A percentile compares a stretch with the other conserved stretches of the same genome.
Evolutionary conservation across 1,140 invertebrate genomes (phyloP).

Genomic region (Epicauta chinensis): DNA sequence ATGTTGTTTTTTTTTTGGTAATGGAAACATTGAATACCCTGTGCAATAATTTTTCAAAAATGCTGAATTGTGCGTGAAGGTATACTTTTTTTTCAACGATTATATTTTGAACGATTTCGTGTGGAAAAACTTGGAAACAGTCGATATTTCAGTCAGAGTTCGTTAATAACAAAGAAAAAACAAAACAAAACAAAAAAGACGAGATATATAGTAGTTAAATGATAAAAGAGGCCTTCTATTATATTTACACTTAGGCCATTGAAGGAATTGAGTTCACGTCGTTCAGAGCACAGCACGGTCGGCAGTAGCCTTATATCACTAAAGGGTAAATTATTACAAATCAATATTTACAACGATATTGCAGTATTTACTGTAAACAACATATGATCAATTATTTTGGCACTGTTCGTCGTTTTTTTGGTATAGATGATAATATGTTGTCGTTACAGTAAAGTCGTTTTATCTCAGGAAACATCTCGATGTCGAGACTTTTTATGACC

Average conservation of each 20-base stretch:
- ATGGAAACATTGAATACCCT: too few relatives aligned
- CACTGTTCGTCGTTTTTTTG: neutral
- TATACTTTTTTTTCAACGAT: too few relatives aligned
- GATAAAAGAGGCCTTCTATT: neutral
- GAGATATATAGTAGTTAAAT: neutral
- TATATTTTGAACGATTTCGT: too few relatives aligned
- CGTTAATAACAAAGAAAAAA: neutral
- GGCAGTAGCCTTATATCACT: slow-evolving; percentile 31
- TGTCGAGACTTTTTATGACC: slow-evolving; percentile 49
- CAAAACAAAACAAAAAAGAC: slow-evolving; percentile 2
- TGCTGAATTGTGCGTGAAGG: too few relatives aligned
- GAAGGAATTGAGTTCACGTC: slow-evolving; percentile 10
- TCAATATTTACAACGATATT: slow-evolving; percentile 5
- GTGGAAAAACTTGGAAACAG: too few relatives aligned
- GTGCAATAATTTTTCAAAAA: too few relatives aligned
- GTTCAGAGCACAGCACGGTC: slow-evolving; percentile 25
- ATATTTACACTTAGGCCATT: slow-evolving; percentile 23
- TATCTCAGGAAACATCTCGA: slow-evolving; percentile 47
- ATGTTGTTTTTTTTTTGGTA: neutral
- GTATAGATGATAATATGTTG: slow-evolving; percentile 5
- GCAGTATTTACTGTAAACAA: neutral
- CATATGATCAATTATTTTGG: neutral
- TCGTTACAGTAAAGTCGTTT: slow-evolving; percentile 44
- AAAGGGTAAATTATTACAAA: slow-evolving; percentile 9
- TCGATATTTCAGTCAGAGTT: too few relatives aligned